phyloP scores from a whole-genome alignment of 2,888 invertebrate genomes.

The Rotaria macrura region DNA sequence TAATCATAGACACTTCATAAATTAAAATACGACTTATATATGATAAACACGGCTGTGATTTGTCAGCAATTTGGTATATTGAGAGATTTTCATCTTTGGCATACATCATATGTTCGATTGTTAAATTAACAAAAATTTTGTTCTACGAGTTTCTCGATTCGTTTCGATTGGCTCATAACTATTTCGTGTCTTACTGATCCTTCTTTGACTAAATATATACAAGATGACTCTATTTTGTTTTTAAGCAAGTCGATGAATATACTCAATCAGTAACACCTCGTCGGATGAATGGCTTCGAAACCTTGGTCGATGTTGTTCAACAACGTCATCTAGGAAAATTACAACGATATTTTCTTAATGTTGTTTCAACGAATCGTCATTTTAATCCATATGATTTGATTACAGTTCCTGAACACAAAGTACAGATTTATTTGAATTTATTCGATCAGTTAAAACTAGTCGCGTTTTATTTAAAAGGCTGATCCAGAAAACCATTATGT shows the following conservation, averaged over 20 bases:
- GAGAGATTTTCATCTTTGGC: too few species aligned
- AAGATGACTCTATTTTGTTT: too few species aligned
- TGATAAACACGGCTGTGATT: too few species aligned
- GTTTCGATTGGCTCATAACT: too few species aligned
- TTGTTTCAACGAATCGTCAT: constrained; percentile 38
- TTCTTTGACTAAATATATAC: too few species aligned
- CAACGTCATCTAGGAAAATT: constrained; percentile 17
- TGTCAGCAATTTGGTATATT: too few species aligned
- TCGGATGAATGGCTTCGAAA: constrained; percentile 8
- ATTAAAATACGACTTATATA: too few species aligned
- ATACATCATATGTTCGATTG: too few species aligned
- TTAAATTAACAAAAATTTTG: too few species aligned
- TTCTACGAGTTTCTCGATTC: too few species aligned
- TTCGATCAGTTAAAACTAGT: neutral
- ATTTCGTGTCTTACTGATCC: too few species aligned
- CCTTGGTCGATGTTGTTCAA: neutral
- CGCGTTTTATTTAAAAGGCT: neutral
- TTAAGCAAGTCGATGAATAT: neutral
- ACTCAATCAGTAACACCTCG: neutral
- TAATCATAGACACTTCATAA: too few species aligned
- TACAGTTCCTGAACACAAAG: constrained; percentile 44
- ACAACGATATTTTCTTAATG: constrained; percentile 38
- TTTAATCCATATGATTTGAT: constrained; percentile 45
- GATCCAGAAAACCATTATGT: constrained; percentile 40
- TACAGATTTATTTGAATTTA: constrained; percentile 31